Evolutionary conservation across 1,140 invertebrate species (phyloP).

Genomic region (Condylostylus longicornis): DNA sequence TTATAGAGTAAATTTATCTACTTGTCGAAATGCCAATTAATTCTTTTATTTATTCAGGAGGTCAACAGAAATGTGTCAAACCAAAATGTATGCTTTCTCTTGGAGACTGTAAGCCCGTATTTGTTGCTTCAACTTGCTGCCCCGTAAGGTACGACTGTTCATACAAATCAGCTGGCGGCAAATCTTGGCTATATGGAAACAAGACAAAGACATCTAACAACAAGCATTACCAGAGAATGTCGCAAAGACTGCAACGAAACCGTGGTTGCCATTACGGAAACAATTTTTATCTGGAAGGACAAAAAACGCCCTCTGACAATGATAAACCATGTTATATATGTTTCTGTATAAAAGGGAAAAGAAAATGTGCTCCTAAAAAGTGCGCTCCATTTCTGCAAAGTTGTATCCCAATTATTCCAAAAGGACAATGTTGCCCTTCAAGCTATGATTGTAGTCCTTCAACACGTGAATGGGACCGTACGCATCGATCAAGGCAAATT

Average conservation of each 20-base stretch:
- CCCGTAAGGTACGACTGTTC: constrained; percentile 69
- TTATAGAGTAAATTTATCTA: neutral
- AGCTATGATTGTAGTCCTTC: constrained; percentile 64
- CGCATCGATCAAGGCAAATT: constrained; percentile 24
- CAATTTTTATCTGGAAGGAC: constrained; percentile 50
- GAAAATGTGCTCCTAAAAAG: constrained; percentile 57
- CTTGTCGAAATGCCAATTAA: neutral
- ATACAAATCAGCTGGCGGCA: constrained; percentile 31
- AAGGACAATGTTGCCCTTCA: constrained; percentile 67
- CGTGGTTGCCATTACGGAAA: constrained; percentile 46
- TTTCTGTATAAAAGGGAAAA: constrained; percentile 59
- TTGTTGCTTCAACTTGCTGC: constrained; percentile 61
- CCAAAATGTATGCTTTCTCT: constrained; percentile 67
- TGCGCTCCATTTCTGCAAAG: constrained; percentile 58
- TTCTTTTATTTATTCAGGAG: constrained; percentile 24
- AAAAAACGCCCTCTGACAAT: constrained; percentile 47
- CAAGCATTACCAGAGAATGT: constrained; percentile 27
- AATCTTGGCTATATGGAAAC: constrained; percentile 24
- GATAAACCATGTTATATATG: constrained; percentile 57
- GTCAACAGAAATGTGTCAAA: constrained; percentile 58
- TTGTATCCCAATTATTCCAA: constrained; percentile 56
- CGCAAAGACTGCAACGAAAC: constrained; percentile 22
- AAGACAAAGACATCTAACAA: constrained; percentile 21
- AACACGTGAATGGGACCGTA: constrained; percentile 15
- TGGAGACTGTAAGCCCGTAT: constrained; percentile 52